Evolutionary conservation across 2,888 invertebrate species (phyloP), one percentile per base, ranked within the genome.

Genomic region (Agrochola macilenta): DNA sequence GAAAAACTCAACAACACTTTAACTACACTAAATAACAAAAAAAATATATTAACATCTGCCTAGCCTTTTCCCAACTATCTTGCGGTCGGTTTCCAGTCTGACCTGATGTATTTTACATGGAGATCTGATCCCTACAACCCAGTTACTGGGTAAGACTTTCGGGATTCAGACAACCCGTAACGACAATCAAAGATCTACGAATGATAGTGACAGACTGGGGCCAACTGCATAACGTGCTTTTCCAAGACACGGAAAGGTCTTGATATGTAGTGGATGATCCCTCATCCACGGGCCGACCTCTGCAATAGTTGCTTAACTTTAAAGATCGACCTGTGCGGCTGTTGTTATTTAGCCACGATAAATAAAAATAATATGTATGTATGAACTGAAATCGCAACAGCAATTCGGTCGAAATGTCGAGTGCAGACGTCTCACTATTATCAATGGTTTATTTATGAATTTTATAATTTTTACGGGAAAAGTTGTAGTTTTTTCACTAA

Each of bases 381-480:
- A 58, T 30, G 17, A 60, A 60, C 8, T 60, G 20, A 35, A 35
- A 60, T 26, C 5, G 74, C 35, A n/a, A 35, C 17, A 26, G 26
- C 11, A 30, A 26, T 12, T n/a, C n/a, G 7, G 1, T 75, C n/a
- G 4, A 35, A 57, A 14, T 30, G 57, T 46, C 17, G 14, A 61
- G 26, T 78, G 20, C 60, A 54, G 54, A 61, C 78, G 30, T 43
- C 30, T 49, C 64, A 4, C 30, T 43, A 26, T 61, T 14, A 46
- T 66, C 23, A 54, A 77, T 63, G 63, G 52, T 69, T 63, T 63
- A 63, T 76, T 26, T 63, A 54, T 76, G n/a, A 58, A 26, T 58
- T 58, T 26, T 26, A 26, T 26, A 0, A 14, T 58, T 26, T 58
- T 58, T 58, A 14, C 12, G 35, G 23, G 23, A 39, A 63, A 8